A percentile compares a stretch with the other conserved stretches of the same genome.
Evolutionary conservation across 92 coral and sea anemone species (phyloP).

Genomic region (Porites divaricata): DNA sequence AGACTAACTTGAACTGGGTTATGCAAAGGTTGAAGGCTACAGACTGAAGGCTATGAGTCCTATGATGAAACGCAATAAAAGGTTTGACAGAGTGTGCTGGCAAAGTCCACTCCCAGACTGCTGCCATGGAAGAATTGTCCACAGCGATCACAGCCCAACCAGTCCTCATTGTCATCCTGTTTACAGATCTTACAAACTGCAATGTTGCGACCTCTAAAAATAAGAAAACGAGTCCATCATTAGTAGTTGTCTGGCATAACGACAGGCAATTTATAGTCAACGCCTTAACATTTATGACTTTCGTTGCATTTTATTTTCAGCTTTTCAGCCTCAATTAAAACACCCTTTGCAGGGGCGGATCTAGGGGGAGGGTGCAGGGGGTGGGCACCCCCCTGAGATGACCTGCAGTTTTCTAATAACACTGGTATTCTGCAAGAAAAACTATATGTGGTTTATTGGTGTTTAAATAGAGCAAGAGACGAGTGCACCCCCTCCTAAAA

Average conservation of each 20-base stretch:
- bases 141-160: slow-evolving; percentile 50
- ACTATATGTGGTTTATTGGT: too few species aligned
- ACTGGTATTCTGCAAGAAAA: too few species aligned
- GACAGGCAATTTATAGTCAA: too few species aligned
- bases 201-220: slow-evolving; percentile 11
- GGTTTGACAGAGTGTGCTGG: neutral
- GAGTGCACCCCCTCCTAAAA: too few species aligned
- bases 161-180: slow-evolving; percentile 40
- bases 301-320: neutral
- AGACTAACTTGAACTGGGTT: neutral
- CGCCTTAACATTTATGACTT: too few species aligned
- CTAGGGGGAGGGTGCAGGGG: too few species aligned
- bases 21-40: neutral
- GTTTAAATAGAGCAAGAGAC: too few species aligned
- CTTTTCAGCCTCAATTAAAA: neutral
- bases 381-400: too few species aligned
- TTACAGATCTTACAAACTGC: neutral
- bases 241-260: neutral
- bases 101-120: slow-evolving; percentile 17
- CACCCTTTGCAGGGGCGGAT: too few species aligned
- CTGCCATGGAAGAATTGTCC: slow-evolving; percentile 23
- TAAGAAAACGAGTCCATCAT: neutral
- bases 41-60: neutral
- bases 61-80: slow-evolving; percentile 16
- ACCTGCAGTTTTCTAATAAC: too few species aligned